These are phyloP conservation scores for Ailurus styani DNA, from an alignment of 2,113 vertebrate species.

Conservation along the genomic window DNA sequence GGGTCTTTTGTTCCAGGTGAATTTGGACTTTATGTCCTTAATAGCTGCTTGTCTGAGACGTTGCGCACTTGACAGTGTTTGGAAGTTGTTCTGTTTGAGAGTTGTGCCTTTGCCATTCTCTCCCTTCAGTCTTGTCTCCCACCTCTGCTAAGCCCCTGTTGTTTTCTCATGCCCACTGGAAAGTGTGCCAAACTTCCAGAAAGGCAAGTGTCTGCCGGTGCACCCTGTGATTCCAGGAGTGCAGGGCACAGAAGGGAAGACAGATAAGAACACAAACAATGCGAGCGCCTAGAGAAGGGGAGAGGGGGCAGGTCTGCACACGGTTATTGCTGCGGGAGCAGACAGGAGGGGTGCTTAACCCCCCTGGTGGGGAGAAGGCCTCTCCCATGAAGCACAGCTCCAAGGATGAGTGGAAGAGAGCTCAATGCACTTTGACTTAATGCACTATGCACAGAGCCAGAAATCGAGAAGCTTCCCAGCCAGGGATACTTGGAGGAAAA, in stretches of 20 bases:
- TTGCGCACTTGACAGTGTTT: constrained; percentile 48
- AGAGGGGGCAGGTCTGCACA: rapidly evolving
- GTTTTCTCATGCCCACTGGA: background rate
- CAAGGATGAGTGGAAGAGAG: background rate
- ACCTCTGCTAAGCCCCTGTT: background rate
- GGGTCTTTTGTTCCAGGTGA: constrained; percentile 73
- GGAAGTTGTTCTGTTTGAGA: constrained; percentile 57
- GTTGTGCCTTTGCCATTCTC: background rate
- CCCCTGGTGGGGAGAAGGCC: background rate
- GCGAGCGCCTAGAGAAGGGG: background rate
- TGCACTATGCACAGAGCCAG: background rate
- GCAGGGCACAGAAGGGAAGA: background rate
- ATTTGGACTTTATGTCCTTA: constrained; percentile 45
- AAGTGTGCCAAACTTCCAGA: background rate
- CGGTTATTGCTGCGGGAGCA: background rate
- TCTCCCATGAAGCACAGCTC: background rate
- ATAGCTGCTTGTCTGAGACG: constrained; percentile 75
- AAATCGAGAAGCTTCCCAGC: background rate
- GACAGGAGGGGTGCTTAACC: background rate
- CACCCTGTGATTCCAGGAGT: background rate
- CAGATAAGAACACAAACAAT: background rate
- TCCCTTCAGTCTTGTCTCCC: background rate
- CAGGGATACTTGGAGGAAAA: background rate
- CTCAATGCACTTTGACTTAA: background rate
- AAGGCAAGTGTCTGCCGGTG: background rate